Percentiles rank a stretch among this genome's conserved stretches.
These are phyloP conservation scores for Acleris sparsana DNA, from an alignment of 2,888 invertebrate genomes.

Conservation along the genomic window DNA sequence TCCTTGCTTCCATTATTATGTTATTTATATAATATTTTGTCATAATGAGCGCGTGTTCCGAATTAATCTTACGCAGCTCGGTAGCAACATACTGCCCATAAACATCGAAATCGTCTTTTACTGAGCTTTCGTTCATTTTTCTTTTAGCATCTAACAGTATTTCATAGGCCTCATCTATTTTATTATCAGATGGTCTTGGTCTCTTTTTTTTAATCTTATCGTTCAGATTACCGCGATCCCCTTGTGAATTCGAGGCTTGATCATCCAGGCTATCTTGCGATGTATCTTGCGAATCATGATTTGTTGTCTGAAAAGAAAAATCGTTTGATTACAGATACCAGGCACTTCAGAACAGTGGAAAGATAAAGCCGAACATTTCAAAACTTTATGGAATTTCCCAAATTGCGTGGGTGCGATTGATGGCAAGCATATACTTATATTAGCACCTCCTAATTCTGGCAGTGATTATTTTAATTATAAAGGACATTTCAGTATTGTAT, in stretches of 20 bases:
- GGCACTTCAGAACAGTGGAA: constrained; percentile 17
- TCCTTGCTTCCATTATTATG: constrained; percentile 19
- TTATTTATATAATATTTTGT: constrained; percentile 17
- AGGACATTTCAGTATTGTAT: constrained; percentile 4
- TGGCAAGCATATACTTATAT: constrained; percentile 10
- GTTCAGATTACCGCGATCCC: constrained; percentile 14
- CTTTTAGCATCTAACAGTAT: constrained; percentile 2
- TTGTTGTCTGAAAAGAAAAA: constrained; percentile 21
- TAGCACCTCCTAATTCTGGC: constrained; percentile 13
- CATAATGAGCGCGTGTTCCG: constrained; percentile 19
- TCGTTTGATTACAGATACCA: constrained; percentile 19
- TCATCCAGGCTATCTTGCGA: not conserved
- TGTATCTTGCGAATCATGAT: constrained; percentile 3
- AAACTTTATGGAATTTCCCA: constrained; percentile 11
- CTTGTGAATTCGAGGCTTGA: constrained; percentile 18
- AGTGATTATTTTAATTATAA: constrained; percentile 5
- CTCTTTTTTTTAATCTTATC: constrained; percentile 15
- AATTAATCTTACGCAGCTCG: constrained; percentile 21
- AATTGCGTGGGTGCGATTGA: constrained; percentile 5
- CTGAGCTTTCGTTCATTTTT: constrained; percentile 7
- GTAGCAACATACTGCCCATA: constrained; percentile 19
- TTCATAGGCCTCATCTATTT: constrained; percentile 12
- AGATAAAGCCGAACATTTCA: constrained; percentile 1
- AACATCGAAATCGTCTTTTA: constrained; percentile 19
- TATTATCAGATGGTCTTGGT: constrained; percentile 17